Conservation (phyloP, 1,140 invertebrate species). For the Drosophila ercepeae region DNA sequence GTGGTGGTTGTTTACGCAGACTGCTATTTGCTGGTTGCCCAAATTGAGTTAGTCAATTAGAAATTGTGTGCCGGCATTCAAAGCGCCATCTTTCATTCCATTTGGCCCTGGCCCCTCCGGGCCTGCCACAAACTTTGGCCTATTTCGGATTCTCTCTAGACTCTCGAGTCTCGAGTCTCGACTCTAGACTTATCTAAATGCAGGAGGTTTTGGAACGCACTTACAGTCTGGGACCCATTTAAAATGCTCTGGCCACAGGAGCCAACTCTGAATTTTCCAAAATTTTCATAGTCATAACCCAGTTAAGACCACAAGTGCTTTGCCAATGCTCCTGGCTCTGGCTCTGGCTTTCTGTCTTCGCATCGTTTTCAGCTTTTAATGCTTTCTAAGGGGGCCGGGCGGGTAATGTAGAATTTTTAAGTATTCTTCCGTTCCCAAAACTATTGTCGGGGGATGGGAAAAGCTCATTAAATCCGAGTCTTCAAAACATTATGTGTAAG, state of each 20-base stretch:
- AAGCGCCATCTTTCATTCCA: conserved; percentile 30
- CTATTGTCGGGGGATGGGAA: conserved; percentile 12
- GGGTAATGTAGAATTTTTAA: conserved; percentile 39
- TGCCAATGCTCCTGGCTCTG: conserved; percentile 30
- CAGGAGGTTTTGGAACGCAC: conserved; percentile 11
- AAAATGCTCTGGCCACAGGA: conserved; percentile 40
- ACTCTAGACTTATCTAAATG: conserved; percentile 4
- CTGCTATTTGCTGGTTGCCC: conserved; percentile 18
- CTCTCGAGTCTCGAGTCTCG: too few species aligned
- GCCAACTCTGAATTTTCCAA: not conserved
- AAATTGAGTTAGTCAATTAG: conserved; percentile 80
- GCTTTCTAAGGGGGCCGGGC: not conserved
- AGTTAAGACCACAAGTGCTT: conserved; percentile 50
- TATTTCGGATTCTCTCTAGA: not conserved
- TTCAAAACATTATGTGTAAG: conserved; percentile 53
- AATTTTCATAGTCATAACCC: conserved; percentile 37
- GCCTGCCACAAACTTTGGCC: conserved; percentile 46
- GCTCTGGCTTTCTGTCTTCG: conserved; percentile 8
- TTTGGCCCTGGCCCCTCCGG: conserved; percentile 7
- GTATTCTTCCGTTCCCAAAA: conserved; percentile 5
- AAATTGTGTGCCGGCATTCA: conserved; percentile 58
- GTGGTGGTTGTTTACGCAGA: conserved; percentile 15
- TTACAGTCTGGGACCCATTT: conserved; percentile 13
- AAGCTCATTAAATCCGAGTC: conserved; percentile 71
- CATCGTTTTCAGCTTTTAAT: conserved; percentile 3